Conservation (phyloP, 2,797 vertebrate species). For the Ctenosaura bakeri region DNA sequence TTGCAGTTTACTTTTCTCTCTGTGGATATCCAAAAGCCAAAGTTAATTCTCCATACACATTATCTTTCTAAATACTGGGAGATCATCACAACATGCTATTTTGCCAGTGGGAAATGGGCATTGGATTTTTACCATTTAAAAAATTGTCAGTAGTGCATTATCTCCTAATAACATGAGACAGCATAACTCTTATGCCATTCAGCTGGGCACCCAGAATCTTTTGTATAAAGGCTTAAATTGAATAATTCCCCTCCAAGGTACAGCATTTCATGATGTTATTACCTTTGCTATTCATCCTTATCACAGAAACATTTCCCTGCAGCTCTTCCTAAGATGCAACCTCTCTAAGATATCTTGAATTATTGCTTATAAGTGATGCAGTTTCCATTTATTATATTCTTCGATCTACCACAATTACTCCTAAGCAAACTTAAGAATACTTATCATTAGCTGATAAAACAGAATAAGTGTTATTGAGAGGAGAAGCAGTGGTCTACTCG, state of each 20-base stretch:
- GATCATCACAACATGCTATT: slow-evolving; percentile 15
- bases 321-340: neutral
- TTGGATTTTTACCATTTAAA: slow-evolving; percentile 13
- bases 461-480: neutral
- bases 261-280: slow-evolving; percentile 34
- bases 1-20: slow-evolving; percentile 2
- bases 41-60: slow-evolving; percentile 8
- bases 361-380: slow-evolving; percentile 8
- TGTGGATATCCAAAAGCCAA: slow-evolving; percentile 14
- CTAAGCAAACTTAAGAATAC: neutral
- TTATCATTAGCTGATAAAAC: slow-evolving; percentile 24
- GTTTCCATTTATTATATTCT: slow-evolving; percentile 34
- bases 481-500: neutral
- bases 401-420: slow-evolving; percentile 43
- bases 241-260: slow-evolving; percentile 24
- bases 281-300: slow-evolving; percentile 25
- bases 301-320: slow-evolving; percentile 8
- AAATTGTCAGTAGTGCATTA: slow-evolving; percentile 31
- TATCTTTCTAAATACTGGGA: slow-evolving; percentile 13
- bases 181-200: neutral
- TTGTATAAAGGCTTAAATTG: slow-evolving; percentile 35
- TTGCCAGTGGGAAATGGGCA: neutral
- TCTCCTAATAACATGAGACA: slow-evolving; percentile 9
- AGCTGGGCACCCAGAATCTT: slow-evolving; percentile 41
- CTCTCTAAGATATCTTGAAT: slow-evolving; percentile 19